Conservation (phyloP, 2,797 vertebrate species). For the Rhodeus uyekii region DNA sequence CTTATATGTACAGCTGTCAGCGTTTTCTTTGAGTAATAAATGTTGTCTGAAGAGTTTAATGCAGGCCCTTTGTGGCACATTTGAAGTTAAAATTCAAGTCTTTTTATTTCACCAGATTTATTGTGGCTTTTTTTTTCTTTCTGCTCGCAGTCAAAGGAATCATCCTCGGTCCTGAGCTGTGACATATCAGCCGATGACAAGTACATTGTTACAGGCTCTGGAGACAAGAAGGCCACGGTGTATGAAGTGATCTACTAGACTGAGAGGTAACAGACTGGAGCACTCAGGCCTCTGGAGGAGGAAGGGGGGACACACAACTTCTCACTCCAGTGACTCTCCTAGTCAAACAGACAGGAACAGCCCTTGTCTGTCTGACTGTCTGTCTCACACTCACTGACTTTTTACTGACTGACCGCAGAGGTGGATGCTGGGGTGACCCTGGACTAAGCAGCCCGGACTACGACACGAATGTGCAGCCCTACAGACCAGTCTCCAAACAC, state of each 20-base stretch:
- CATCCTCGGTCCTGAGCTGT: slow-evolving; percentile 84
- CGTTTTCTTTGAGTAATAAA: slow-evolving; percentile 36
- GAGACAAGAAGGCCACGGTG: slow-evolving; percentile 86
- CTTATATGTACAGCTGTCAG: slow-evolving; percentile 44
- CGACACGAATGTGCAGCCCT: slow-evolving; percentile 54
- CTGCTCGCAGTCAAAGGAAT: slow-evolving; percentile 80
- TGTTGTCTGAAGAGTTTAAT: slow-evolving; percentile 29
- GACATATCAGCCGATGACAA: slow-evolving; percentile 87
- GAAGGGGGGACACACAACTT: slow-evolving; percentile 47
- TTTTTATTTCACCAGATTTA: neutral
- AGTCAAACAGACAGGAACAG: slow-evolving; percentile 70
- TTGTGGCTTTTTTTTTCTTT: slow-evolving; percentile 1
- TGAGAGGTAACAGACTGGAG: slow-evolving; percentile 53
- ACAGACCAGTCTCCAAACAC: slow-evolving; percentile 68
- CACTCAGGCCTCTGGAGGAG: slow-evolving; percentile 44
- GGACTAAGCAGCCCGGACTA: slow-evolving; percentile 46
- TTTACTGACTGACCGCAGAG: slow-evolving; percentile 30
- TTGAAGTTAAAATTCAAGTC: slow-evolving; percentile 17
- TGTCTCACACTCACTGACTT: slow-evolving; percentile 40
- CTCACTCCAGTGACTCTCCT: slow-evolving; percentile 66
- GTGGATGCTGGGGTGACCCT: slow-evolving; percentile 61
- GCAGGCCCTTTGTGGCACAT: neutral
- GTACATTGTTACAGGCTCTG: slow-evolving; percentile 85
- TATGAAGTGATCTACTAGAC: slow-evolving; percentile 85
- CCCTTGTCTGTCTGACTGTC: slow-evolving; percentile 65